Evolutionary conservation across 1,140 invertebrate genomes (phyloP).

Genomic region (Diorhabda carinulata): DNA sequence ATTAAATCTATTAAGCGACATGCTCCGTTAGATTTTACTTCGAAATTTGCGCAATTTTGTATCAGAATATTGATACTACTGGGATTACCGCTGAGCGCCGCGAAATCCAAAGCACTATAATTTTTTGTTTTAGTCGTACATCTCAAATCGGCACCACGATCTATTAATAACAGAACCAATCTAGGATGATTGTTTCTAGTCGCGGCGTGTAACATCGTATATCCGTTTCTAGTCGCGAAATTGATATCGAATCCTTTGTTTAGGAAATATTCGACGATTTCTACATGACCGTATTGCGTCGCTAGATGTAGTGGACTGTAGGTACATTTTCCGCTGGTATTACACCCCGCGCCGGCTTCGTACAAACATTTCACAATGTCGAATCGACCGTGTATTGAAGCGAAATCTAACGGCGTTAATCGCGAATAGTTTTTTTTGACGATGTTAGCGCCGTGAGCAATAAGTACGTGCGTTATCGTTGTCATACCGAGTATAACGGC

Average conservation of each 20-base stretch:
- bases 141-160: constrained; percentile 27
- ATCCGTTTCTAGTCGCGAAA: constrained; percentile 17
- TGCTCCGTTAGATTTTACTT: no score
- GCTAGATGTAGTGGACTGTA: constrained; percentile 32
- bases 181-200: constrained; percentile 50
- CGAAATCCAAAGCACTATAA: constrained; percentile 45
- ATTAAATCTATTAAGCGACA: no score
- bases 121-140: constrained; percentile 5
- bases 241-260: constrained; percentile 21
- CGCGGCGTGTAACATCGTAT: constrained; percentile 51
- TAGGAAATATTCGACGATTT: constrained; percentile 45
- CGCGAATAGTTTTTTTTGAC: constrained; percentile 23
- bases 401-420: constrained; percentile 47
- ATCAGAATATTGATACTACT: no score
- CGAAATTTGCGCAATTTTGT: no score
- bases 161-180: constrained; percentile 37
- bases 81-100: constrained; percentile 16
- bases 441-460: constrained; percentile 28
- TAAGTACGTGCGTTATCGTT: constrained; percentile 27
- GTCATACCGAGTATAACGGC: constrained; percentile 26
- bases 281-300: constrained; percentile 65
- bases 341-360: constrained; percentile 22
- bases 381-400: constrained; percentile 71
- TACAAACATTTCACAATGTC: constrained; percentile 43
- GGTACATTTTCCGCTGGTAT: constrained; percentile 25